Percentiles rank a stretch among this genome's conserved stretches.
These are phyloP conservation scores for Enteromius trimaculatus DNA, from an alignment of 2,797 vertebrate genomes.

Conservation along the genomic window DNA sequence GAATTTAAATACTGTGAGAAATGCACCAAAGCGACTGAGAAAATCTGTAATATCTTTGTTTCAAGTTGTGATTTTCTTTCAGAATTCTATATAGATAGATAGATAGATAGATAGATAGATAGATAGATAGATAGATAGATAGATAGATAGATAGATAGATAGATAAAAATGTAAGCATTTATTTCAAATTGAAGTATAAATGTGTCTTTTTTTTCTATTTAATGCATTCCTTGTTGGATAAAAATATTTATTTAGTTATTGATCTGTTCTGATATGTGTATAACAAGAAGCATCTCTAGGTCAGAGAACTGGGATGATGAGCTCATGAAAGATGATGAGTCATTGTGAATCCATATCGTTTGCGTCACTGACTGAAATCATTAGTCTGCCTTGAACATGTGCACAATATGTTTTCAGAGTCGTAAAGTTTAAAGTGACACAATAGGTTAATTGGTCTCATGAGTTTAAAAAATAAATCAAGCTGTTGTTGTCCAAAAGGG, in stretches of 20 bases:
- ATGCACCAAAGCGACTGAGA: too few relatives aligned
- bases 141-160: too few relatives aligned
- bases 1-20: too few relatives aligned
- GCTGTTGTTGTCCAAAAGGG: background rate
- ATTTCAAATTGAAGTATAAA: background rate
- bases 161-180: background rate
- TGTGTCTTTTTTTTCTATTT: background rate
- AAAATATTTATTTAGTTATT: background rate
- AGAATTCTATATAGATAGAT: too few relatives aligned
- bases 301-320: background rate
- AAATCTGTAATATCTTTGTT: too few relatives aligned
- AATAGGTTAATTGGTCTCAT: background rate
- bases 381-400: conserved; percentile 13
- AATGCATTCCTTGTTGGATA: background rate
- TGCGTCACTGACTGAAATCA: conserved; percentile 9
- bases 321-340: conserved; percentile 20
- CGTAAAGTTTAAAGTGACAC: background rate
- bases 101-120: too few relatives aligned
- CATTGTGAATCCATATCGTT: conserved; percentile 29
- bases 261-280: background rate
- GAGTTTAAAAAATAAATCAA: background rate
- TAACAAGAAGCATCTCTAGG: background rate
- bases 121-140: too few relatives aligned
- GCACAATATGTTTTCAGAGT: background rate
- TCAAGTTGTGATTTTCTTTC: too few relatives aligned